Evolutionary conservation across 1,140 invertebrate species (phyloP).

Genomic region (Phenacoccus solenopsis): DNA sequence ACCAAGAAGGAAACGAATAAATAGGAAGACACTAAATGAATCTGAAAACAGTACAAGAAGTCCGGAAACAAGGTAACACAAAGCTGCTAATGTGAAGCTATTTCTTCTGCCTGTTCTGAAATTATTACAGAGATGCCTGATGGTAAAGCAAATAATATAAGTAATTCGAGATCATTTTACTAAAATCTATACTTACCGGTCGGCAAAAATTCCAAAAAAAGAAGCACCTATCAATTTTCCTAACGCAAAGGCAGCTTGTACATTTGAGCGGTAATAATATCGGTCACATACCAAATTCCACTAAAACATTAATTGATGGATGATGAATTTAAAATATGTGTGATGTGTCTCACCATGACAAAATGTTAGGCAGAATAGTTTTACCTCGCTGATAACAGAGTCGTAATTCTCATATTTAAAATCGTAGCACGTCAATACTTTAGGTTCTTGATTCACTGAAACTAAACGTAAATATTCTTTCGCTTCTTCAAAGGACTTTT

Average conservation of each 20-base stretch:
- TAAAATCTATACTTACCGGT: conserved; percentile 34
- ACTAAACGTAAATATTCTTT: background rate
- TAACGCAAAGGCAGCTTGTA: conserved; percentile 39
- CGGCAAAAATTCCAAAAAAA: conserved; percentile 39
- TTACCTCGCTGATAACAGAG: background rate
- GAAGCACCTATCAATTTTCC: conserved; percentile 44
- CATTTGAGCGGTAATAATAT: conserved; percentile 36
- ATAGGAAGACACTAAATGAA: conserved; percentile 39
- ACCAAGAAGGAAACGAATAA: conserved; percentile 40
- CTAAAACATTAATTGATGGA: conserved; percentile 32
- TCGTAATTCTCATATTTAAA: background rate
- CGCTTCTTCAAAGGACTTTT: background rate
- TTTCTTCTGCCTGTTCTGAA: conserved; percentile 37
- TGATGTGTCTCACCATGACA: too few species aligned
- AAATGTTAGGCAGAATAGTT: too few species aligned
- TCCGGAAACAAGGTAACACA: conserved; percentile 38
- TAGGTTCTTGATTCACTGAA: background rate
- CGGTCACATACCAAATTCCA: conserved; percentile 42
- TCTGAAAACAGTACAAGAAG: conserved; percentile 38
- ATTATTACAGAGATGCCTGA: too few species aligned
- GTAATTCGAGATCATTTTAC: too few species aligned
- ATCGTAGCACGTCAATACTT: background rate
- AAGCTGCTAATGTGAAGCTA: conserved; percentile 37
- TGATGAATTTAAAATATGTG: too few species aligned
- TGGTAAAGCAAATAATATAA: too few species aligned